A percentile compares a stretch with the other conserved stretches of the same genome.
Evolutionary conservation across 2,797 vertebrate genomes (phyloP).

Genomic region (Mormyrus proboscirostris): DNA sequence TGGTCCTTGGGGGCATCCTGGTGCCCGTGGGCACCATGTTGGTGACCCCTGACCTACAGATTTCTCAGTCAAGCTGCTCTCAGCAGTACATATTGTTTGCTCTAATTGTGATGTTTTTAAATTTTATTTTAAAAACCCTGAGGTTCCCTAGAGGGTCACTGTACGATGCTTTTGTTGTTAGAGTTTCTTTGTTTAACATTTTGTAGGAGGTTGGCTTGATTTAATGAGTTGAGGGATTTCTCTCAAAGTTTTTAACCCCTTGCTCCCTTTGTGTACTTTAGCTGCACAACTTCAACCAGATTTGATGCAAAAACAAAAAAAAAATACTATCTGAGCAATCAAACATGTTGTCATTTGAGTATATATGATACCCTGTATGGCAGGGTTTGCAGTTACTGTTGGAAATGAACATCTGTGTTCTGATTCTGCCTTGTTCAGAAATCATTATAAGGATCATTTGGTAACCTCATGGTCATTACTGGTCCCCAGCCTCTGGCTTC

Average conservation of each 20-base stretch:
- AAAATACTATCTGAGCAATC: not conserved
- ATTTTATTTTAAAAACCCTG: not conserved
- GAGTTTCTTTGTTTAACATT: not conserved
- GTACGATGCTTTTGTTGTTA: not conserved
- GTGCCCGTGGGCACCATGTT: too few relatives aligned
- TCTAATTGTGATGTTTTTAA: slow-evolving; percentile 27
- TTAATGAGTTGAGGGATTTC: not conserved
- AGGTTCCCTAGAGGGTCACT: not conserved
- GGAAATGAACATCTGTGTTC: not conserved
- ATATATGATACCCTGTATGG: not conserved
- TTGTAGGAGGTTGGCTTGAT: not conserved
- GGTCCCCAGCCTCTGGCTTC: not conserved
- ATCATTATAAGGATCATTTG: not conserved
- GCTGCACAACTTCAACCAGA: not conserved
- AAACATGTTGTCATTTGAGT: not conserved
- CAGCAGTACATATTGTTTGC: slow-evolving; percentile 11
- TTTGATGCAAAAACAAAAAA: not conserved
- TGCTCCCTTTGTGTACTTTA: not conserved
- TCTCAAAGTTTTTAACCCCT: not conserved
- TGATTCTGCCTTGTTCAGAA: not conserved
- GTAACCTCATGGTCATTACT: not conserved
- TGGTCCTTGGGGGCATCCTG: too few relatives aligned
- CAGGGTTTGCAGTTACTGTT: not conserved
- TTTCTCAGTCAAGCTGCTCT: not conserved
- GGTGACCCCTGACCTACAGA: not conserved